These are phyloP conservation scores for Teleopsis dalmanni DNA, from an alignment of 1,140 invertebrate species.

Conservation along the genomic window DNA sequence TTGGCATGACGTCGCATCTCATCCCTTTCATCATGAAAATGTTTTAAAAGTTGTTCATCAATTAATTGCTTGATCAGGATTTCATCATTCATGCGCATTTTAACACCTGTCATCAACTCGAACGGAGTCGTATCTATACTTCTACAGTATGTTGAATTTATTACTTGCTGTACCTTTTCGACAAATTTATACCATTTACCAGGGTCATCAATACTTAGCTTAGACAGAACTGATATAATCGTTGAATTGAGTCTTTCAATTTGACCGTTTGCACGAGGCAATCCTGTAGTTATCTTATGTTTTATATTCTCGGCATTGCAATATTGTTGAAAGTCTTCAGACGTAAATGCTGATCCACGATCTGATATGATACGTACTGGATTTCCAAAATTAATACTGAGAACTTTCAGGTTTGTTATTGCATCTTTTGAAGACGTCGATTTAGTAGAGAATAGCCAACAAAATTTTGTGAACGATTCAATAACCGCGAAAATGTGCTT, in stretches of 20 bases:
- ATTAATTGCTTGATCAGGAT: slow-evolving; percentile 16
- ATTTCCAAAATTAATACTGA: slow-evolving; percentile 31
- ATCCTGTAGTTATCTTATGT: slow-evolving; percentile 22
- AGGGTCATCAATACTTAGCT: slow-evolving; percentile 1
- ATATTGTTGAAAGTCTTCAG: slow-evolving; percentile 23
- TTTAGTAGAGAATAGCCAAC: slow-evolving; percentile 39
- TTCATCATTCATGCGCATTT: slow-evolving; percentile 11
- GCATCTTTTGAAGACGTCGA: slow-evolving; percentile 25
- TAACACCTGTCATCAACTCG: background rate
- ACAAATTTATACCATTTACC: slow-evolving; percentile 8
- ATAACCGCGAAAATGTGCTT: slow-evolving; percentile 28
- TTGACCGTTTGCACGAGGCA: slow-evolving; percentile 29
- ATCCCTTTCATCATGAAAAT: slow-evolving; percentile 16
- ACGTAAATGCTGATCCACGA: slow-evolving; percentile 26
- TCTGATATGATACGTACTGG: slow-evolving; percentile 13
- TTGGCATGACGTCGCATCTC: slow-evolving; percentile 15
- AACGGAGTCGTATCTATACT: slow-evolving; percentile 3
- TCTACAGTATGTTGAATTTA: slow-evolving; percentile 1
- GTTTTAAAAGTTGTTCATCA: slow-evolving; percentile 23
- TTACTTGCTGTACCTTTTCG: slow-evolving; percentile 6
- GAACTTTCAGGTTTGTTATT: slow-evolving; percentile 16
- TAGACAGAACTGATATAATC: slow-evolving; percentile 4
- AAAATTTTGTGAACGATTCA: slow-evolving; percentile 27
- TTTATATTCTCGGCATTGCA: slow-evolving; percentile 19
- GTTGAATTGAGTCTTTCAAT: slow-evolving; percentile 18